Evolutionary conservation across 2,888 invertebrate species (phyloP), one percentile per base, ranked within the genome.

Genomic region (Eurytoma californica): DNA sequence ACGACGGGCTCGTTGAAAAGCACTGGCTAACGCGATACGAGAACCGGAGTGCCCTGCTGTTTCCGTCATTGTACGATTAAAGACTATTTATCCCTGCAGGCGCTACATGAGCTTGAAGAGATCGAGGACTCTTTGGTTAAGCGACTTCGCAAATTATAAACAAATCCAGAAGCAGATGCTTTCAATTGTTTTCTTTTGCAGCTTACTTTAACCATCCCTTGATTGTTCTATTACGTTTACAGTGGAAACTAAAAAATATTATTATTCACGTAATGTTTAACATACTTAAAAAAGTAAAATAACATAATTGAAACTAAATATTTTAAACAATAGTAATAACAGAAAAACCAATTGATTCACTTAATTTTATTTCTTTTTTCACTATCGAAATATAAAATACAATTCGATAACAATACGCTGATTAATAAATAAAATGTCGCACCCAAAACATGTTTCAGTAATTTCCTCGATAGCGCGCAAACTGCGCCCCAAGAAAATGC

Each of bases 1-100:
- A 18, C 84, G 82, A 14, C 88, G 85, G 14, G 88, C 89, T n/a
- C 84, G 84, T 74, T 85, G 86, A 73, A 89, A 89, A 30, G 88
- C 89, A 18, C 84, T 78, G 13, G 87, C 73, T 30, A 89, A 87
- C 12, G 88, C 89, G 2, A 83, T 74, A 67, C 86, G 85, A 47
- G 87, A 86, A 81, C 84, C 47, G 3, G 77, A 72, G 49, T 73
- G 51, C 9, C 24, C 72, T 57, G 16, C 74, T 18, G 18, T 61
- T n/a, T 80, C 82, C n/a, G 77, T 63, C 79, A 82, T 73, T 24
- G n/a, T 47, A 49, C 18, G 13, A 68, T 60, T 47, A 67, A 67
- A 47, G 18, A 28, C 9, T 39, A 39, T 39, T 39, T 39, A 9
- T 1, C 9, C 24, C 39, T 39, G 39, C 39, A 7, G 39, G 9